A percentile compares a stretch with the other conserved stretches of the same genome.
phyloP scores from a whole-genome alignment of 2,797 vertebrate genomes.

The Acestrorhynchus altus region DNA sequence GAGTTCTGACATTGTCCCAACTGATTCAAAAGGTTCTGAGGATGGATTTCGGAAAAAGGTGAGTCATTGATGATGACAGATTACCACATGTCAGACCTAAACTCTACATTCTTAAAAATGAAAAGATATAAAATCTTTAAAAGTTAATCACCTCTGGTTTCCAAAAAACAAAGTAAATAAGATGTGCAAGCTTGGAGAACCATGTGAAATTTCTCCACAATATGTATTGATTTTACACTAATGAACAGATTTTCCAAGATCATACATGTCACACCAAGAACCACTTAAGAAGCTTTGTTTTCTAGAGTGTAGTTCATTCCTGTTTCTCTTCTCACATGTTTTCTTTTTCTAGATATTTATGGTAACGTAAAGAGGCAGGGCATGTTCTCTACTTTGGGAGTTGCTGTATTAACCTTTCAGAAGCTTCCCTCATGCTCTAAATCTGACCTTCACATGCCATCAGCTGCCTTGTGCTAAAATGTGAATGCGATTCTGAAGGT shows the following conservation, averaged over 20 bases:
- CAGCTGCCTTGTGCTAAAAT: slow-evolving; percentile 55
- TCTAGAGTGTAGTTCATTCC: not conserved
- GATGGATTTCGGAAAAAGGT: not conserved
- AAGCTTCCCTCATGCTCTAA: not conserved
- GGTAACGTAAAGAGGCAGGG: not conserved
- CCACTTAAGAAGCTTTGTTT: not conserved
- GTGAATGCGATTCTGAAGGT: slow-evolving; percentile 60
- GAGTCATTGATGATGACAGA: not conserved
- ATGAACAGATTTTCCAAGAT: not conserved
- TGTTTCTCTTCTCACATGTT: not conserved
- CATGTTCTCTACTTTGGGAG: not conserved
- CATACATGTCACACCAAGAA: not conserved
- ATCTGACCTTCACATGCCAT: slow-evolving; percentile 51
- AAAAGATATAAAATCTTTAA: no score
- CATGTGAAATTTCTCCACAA: not conserved
- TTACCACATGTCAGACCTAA: not conserved
- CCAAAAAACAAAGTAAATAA: no score
- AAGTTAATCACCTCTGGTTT: no score
- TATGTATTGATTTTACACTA: not conserved
- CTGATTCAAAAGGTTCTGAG: not conserved
- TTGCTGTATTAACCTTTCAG: not conserved
- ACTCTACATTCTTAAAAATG: no score
- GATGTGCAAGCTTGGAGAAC: no score
- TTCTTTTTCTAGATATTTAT: not conserved
- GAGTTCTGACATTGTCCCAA: not conserved